Evolutionary conservation across 2,888 invertebrate species (phyloP), one percentile per base, ranked within the genome.

Genomic region (Slavum lentiscoides): DNA sequence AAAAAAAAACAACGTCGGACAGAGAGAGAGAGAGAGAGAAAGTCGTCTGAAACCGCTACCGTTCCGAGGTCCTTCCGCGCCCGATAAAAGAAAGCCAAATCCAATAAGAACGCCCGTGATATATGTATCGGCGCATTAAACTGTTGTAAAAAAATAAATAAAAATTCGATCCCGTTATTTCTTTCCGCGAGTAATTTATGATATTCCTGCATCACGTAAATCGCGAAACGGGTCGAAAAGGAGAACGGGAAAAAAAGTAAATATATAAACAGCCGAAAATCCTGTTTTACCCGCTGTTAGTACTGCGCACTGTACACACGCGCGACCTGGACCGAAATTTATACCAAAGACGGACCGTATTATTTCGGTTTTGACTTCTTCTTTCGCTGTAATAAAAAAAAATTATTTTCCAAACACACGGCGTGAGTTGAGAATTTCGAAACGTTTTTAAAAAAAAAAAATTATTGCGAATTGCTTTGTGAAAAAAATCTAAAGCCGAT

Each of bases 51-150:
- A 64, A 69, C 72, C 80, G 64, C 70, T 72, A 4, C 30, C 80
- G 64, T 58, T 23, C 30, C 30, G 49, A 21, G 4, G 49, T 21
- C 62, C 69, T 53, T 17, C 72, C n/a, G 30, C 1, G 4, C 30
- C 30, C 30, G 80, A 80, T 80, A 80, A 80, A 80, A 55, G 64
- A 80, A 72, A 77, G 77, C 77, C 70, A 77, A 77, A 80, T 80
- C 80, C 80, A 70, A 80, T 80, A 80, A 80, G 80, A 58, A 80
- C 62, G 19, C 77, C 13, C 77, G 53, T 80, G 64, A 80, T 80
- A 72, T 80, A 77, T 70, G 11, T 43, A 43, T 43, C 1, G 58
- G 64, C 55, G 70, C 70, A 66, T 80, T 64, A 80, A 80, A 80
- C 69, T 72, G 80, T 80, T 70, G 80, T 80, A 55, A 72, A 80